Evolutionary conservation across 1,140 invertebrate species (phyloP), one percentile per base, ranked within the genome.

Genomic region (Bombus pyrosoma): DNA sequence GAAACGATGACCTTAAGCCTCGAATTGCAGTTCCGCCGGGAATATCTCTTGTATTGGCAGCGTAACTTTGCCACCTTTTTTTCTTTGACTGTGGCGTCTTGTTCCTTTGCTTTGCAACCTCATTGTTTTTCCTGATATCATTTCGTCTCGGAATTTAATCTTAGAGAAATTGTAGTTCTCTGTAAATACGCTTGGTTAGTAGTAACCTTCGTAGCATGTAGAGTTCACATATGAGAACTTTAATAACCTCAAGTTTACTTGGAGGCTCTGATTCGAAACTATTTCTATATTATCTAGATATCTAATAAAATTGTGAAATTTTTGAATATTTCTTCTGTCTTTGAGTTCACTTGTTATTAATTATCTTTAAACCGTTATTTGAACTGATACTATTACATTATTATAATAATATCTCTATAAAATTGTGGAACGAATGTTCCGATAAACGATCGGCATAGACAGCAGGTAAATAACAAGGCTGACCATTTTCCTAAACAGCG

Each of bases 401-500:
- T 64, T 76, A 32, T 28, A 39, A 10, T 34, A 32, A 53, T 25
- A 41, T 22, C 3, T 68, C 32, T n/a, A 86, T 81, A 64, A 72
- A 75, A 77, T 66, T 2, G 28, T 59, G 12, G 34, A 71, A 72
- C 43, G 37, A 64, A 41, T 77, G 12, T 37, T 39, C 18, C 41
- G 66, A 78, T 78, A 62, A 59, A 62, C 43, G 69, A 73, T 34
- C 59, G 73, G 12, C 22, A 13, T 71, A 25, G n/a, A 53, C 37
- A 37, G 59, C 47, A 41, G 47, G 75, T 68, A 86, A 82, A 86
- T 79, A 86, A 87, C n/a, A 34, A 78, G 34, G 4, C 47, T 59
- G 53, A 89, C 85, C 37, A 81, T 88, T 87, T 88, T 80, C 32
- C 10, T 80, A 57, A 87, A 81, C 34, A 78, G 73, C 37, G 57